Evolutionary conservation across 2,113 vertebrate genomes (phyloP), one percentile per base, ranked within the genome.

Genomic region (Arizona elegans): DNA sequence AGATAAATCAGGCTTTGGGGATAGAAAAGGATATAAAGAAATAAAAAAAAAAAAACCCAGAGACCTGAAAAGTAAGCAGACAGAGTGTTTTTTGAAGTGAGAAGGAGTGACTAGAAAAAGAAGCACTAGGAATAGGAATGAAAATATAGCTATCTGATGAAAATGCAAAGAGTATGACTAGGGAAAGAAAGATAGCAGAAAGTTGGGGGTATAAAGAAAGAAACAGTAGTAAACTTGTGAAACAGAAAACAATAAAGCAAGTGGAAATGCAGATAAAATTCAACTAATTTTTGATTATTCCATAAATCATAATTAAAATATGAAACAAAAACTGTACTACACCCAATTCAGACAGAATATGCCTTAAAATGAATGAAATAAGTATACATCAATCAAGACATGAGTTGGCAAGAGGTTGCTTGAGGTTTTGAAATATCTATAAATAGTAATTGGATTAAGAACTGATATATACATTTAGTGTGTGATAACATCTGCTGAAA

Each of bases 391-490:
- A 52, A 26, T 26, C 9, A 87, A 62, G 47, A 24, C 10, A 58
- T n/a, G 7, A 47, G 24, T 88, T 23, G n/a, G 12, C 15, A 88
- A 62, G 55, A 87, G n/a, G n/a, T 54, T 23, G n/a, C n/a, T 50
- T 70, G 5, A 53, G 19, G 9, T 13, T 38, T 43, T 29, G 11
- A 58, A 94, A 90, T 75, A 93, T 62, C 70, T 92, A 11, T 92
- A 11, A 86, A 90, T 58, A 86, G 62, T 92, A 33, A 93, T 94
- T 91, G 94, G 65, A 53, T 23, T 53, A 59, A 33, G 55, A 33
- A 93, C 95, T 91, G 93, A 96, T 91, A 92, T 93, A 87, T 87
- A 88, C 94, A 95, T 94, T 87, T 92, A 94, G 85, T 88, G 92
- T 93, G 92, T 93, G 95, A 93, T 95, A 33, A 90, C 3, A 1